Base-by-base conservation (phyloP, 2,797 vertebrate genomes). In the Micrastur ruficollis region DNA sequence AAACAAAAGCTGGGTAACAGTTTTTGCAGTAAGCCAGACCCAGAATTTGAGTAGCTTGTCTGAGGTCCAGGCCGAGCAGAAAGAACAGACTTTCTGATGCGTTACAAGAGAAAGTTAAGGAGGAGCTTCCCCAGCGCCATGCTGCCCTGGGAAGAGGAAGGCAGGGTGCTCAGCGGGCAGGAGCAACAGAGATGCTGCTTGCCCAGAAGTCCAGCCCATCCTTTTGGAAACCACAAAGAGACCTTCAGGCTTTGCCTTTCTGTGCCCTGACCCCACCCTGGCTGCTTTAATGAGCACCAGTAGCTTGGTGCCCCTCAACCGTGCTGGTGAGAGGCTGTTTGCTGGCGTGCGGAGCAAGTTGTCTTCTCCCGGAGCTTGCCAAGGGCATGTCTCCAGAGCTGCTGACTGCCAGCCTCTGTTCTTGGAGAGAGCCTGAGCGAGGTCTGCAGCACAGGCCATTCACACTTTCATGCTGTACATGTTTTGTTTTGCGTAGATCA, bases 261-360 rank as follows among this genome's bases (percentile, higher is more conserved):
- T 40, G 27, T 81, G 31, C 40, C 65, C 50, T 8, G 19, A 47
- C 32, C 47, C 44, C 73, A 59, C 1, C 0, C 36, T 17, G 53
- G 44, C 44, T 63, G 66, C 61, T 70, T 49, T 15, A 66, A 63
- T 0, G 0, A 55, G 58, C 0, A 0, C 70, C 9, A 3, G 42
- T 58, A 71, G 19, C 44, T 84, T 11, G 34, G 27, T 81, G 53
- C 8, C 44, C 42, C 86, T 42, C 66, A 55, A 44, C 49, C 18
- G 3, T 0, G 0, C 13, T 15, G 56, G 56, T 46, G 26, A 46
- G 72, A 58, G 47, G 36, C 32, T 19, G 40, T 36, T n/a, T 34
- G 46, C 31, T 27, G n/a, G 31, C 4, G 3, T 19, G 21, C 0
- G 1, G 47, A 67, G 62, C n/a, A 49, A 32, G 32, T 29, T 89